A percentile compares a stretch with the other conserved stretches of the same genome.
These are phyloP conservation scores for Mobula birostris DNA, from an alignment of 2,113 vertebrate species.

Conservation along the genomic window DNA sequence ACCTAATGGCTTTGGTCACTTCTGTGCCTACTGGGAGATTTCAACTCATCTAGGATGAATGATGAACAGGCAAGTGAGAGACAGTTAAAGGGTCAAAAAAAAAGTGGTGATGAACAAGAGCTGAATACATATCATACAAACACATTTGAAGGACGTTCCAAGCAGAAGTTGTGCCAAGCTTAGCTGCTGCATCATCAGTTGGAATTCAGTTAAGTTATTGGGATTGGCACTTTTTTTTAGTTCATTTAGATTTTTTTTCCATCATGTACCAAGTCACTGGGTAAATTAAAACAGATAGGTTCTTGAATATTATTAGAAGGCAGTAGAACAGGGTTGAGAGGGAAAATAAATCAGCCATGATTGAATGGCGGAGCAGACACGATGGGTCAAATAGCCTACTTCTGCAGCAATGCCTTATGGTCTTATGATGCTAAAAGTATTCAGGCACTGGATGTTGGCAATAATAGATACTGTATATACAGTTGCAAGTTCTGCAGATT, in stretches of 20 bases:
- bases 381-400: too few species aligned
- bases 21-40: neutral
- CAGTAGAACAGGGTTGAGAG: too few species aligned
- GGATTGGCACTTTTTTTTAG: too few species aligned
- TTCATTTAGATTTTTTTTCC: too few species aligned
- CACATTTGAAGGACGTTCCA: neutral
- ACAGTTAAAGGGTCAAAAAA: neutral
- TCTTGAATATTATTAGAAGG: too few species aligned
- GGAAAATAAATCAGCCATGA: too few species aligned
- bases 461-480: neutral
- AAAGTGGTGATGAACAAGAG: neutral
- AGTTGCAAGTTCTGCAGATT: constrained; percentile 3
- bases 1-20: neutral
- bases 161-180: neutral
- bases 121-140: neutral
- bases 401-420: too few species aligned
- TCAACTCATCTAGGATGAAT: neutral
- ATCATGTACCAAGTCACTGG: too few species aligned
- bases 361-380: too few species aligned
- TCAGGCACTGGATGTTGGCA: neutral
- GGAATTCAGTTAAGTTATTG: too few species aligned
- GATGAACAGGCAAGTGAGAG: neutral
- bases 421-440: neutral
- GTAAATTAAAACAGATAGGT: too few species aligned
- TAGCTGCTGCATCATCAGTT: too few species aligned